Evolutionary conservation across 2,113 vertebrate species (phyloP), one percentile per base, ranked within the genome.

Genomic region (Pedionomus torquatus): DNA sequence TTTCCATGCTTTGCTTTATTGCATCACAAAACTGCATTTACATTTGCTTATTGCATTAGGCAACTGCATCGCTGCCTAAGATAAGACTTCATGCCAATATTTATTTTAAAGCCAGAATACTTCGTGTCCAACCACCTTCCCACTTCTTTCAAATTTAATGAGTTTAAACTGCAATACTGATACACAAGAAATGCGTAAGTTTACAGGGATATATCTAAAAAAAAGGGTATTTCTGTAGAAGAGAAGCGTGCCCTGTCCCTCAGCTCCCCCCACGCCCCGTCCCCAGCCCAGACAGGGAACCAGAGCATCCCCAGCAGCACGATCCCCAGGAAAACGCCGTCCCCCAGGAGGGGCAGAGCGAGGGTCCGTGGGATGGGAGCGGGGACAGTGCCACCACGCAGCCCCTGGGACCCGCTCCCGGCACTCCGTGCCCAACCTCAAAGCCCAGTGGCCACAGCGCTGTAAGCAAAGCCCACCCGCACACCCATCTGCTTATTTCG

Each of bases 321-420:
- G 0, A 6, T 4, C 35, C 72, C 44, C 10, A 13, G 18, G 28
- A 13, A 6, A 33, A 6, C 2, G 1, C 17, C 1, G 9, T 3
- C 58, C 52, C 2, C 33, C 84, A 9, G 7, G 31, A 30, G 55
- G 55, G 51, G 55, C 68, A 74, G 35, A 21, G 2, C 30, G 8
- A 11, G 74, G 11, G 25, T 2, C 44, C 10, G 17, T 0, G 1
- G 15, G 43, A 4, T 0, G 21, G 5, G 9, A 3, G 81, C 33
- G 19, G 49, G n/a, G 51, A 1, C 24, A 5, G 64, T 0, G 4
- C 60, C 70, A 26, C 33, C 2, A 4, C 14, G 0, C 41, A 30
- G 30, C 30, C 4, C 46, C 41, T 1, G 23, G 5, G n/a, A 30
- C n/a, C 51, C 10, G 37, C 71, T 31, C 0, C 63, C 0, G 1